phyloP scores from a whole-genome alignment of 2,888 invertebrate genomes.

The Criorhina ranunculi region DNA sequence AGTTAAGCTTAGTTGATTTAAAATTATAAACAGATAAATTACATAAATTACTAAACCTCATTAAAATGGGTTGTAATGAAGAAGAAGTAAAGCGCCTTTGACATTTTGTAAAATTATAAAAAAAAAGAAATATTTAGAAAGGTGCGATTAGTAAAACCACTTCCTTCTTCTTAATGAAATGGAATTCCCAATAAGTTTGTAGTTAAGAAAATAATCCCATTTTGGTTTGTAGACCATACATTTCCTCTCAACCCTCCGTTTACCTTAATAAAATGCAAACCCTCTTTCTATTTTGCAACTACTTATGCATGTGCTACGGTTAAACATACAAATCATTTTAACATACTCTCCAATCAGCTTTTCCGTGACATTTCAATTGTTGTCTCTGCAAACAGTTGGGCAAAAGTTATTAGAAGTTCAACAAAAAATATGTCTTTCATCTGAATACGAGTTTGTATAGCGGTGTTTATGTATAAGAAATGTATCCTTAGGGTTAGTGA shows the following conservation, averaged over 20 bases:
- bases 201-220: slow-evolving; percentile 11
- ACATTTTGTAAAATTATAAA: too few species aligned
- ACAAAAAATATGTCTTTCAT: neutral
- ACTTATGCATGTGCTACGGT: neutral
- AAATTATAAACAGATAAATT: too few species aligned
- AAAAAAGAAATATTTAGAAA: too few species aligned
- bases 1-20: too few species aligned
- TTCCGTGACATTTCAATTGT: slow-evolving; percentile 4
- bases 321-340: neutral
- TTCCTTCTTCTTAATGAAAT: neutral
- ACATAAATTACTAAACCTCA: neutral
- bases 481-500: neutral
- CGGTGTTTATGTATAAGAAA: neutral
- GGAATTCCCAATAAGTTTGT: slow-evolving; percentile 1
- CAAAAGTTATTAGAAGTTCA: neutral
- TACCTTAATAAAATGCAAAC: neutral
- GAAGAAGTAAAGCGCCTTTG: too few species aligned
- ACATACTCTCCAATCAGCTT: neutral
- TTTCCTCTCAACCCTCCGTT: neutral
- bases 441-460: neutral
- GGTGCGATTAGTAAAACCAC: neutral
- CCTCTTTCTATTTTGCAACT: slow-evolving; percentile 4
- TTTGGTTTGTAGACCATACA: neutral
- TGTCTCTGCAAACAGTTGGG: neutral
- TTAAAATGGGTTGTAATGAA: too few species aligned